Percentiles rank a stretch among this genome's conserved stretches.
Conservation (phyloP, 2,888 invertebrate genomes). For the Drosophila macrospina region DNA sequence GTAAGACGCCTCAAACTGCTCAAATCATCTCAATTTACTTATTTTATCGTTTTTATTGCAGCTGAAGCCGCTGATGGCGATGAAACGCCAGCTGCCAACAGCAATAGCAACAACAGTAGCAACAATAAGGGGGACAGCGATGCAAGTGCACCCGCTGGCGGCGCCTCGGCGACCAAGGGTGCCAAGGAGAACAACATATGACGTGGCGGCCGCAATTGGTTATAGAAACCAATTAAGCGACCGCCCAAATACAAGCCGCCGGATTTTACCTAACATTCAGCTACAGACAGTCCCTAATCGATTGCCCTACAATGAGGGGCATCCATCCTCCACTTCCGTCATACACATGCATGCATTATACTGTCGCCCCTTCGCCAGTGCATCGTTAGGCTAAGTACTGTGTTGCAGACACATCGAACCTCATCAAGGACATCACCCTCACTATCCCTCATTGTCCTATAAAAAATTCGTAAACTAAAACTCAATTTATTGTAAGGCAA, state of each 20-base stretch:
- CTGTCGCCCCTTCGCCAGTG: background rate
- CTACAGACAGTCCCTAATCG: constrained; percentile 16
- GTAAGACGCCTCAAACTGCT: constrained; percentile 83
- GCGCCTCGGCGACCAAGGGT: constrained; percentile 69
- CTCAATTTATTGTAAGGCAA: constrained; percentile 58
- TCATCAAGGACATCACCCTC: background rate
- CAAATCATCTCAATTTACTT: background rate
- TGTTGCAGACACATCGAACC: background rate
- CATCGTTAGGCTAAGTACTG: constrained; percentile 16
- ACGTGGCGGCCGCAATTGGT: constrained; percentile 84
- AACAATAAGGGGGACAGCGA: constrained; percentile 65
- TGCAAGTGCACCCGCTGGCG: constrained; percentile 36
- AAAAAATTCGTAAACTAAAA: constrained; percentile 34
- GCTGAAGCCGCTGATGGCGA: constrained; percentile 65
- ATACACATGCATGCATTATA: background rate
- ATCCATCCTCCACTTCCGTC: background rate
- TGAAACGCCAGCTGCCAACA: constrained; percentile 58
- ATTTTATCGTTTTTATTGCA: constrained; percentile 1
- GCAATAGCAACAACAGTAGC: constrained; percentile 44
- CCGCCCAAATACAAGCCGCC: constrained; percentile 82
- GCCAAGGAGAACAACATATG: constrained; percentile 84
- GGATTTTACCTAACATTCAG: constrained; percentile 68
- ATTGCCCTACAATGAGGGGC: background rate
- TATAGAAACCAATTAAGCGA: constrained; percentile 84
- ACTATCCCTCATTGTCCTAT: background rate